phyloP scores from a whole-genome alignment of 2,797 vertebrate genomes.

The Tiaroga cobitis region DNA sequence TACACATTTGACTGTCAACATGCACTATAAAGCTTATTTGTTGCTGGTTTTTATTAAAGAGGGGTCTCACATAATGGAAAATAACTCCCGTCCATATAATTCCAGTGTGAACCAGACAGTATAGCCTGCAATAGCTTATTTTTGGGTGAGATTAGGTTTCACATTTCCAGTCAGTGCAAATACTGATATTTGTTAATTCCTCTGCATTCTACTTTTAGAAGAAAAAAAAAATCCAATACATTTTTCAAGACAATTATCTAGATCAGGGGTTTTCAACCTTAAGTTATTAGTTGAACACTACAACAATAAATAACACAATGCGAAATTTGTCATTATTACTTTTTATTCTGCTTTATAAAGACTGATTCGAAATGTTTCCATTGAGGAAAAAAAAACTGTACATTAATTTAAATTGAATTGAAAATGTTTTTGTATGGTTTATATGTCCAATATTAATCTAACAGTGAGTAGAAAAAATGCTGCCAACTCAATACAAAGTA shows the following conservation, averaged over 20 bases:
- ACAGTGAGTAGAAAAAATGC: background rate
- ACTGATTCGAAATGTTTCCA: background rate
- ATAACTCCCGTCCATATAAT: background rate
- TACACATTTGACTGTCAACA: conserved; percentile 74
- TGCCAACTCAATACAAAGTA: background rate
- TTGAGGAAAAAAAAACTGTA: background rate
- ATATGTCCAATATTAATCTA: background rate
- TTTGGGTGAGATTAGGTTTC: background rate
- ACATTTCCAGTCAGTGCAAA: background rate
- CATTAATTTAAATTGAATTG: background rate
- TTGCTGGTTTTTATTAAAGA: conserved; percentile 71
- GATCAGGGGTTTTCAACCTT: conserved; percentile 20
- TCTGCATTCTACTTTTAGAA: background rate
- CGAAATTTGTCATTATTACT: background rate
- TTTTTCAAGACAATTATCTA: background rate
- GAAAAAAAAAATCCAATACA: background rate
- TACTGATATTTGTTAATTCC: background rate
- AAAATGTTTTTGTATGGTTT: background rate
- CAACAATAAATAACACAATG: background rate
- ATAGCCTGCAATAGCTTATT: background rate
- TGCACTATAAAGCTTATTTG: conserved; percentile 65
- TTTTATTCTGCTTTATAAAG: background rate
- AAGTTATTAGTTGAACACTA: background rate
- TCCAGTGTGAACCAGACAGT: background rate
- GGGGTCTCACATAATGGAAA: conserved; percentile 63